A percentile compares a stretch with the other conserved stretches of the same genome.
These are phyloP conservation scores for Apolygus lucorum DNA, from an alignment of 1,140 invertebrate genomes.

Conservation along the genomic window DNA sequence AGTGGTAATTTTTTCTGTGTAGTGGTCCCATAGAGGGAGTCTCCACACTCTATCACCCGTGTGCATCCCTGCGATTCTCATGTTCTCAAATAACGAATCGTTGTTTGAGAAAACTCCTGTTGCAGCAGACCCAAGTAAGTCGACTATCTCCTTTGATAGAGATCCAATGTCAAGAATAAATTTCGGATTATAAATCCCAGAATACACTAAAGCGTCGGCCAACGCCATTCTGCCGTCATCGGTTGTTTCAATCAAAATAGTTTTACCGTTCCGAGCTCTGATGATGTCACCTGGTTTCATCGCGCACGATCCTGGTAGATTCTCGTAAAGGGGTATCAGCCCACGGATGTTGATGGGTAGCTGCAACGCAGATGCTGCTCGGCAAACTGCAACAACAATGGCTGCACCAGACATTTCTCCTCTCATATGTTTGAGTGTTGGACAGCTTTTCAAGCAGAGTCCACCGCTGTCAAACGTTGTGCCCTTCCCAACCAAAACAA, in stretches of 20 bases:
- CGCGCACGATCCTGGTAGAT: constrained; percentile 52
- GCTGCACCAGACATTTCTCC: constrained; percentile 63
- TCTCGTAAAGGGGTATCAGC: constrained; percentile 52
- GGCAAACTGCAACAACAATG: constrained; percentile 45
- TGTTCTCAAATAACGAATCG: constrained; percentile 43
- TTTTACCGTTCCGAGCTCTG: constrained; percentile 53
- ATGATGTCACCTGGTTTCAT: constrained; percentile 57
- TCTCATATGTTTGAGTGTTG: constrained; percentile 52
- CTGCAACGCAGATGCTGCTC: constrained; percentile 45
- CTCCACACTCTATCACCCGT: constrained; percentile 58
- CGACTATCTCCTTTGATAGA: constrained; percentile 48
- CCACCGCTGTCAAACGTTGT: constrained; percentile 60
- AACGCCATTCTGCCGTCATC: constrained; percentile 56
- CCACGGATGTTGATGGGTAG: constrained; percentile 50
- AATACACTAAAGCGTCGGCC: constrained; percentile 55
- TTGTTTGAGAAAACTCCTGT: constrained; percentile 51
- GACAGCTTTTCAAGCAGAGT: constrained; percentile 49
- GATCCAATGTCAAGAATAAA: constrained; percentile 55
- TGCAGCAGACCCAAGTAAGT: constrained; percentile 46
- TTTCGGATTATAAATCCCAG: constrained; percentile 49
- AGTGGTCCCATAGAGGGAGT: constrained; percentile 53
- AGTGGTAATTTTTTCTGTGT: constrained; percentile 43
- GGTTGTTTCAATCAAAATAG: constrained; percentile 55
- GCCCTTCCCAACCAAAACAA: constrained; percentile 45
- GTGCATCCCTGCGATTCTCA: constrained; percentile 44